Percentiles rank a stretch among this genome's conserved stretches.
Conservation (phyloP, 2,888 invertebrate genomes). For the Parnassius smintheus region DNA sequence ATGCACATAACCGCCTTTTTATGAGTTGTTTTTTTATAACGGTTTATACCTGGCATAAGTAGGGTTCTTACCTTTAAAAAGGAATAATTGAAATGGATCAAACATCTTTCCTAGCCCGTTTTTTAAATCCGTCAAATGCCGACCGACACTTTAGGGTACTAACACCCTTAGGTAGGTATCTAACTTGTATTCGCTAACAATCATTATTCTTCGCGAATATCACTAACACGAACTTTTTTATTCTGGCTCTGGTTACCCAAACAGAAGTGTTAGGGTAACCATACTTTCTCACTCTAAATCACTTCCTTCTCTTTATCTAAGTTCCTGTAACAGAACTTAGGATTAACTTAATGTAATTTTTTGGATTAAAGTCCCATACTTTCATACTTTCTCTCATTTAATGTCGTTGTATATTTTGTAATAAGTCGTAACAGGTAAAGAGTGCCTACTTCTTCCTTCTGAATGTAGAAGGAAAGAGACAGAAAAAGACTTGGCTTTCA, state of each 20-base stretch:
- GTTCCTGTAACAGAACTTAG: no score
- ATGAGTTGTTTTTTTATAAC: background rate
- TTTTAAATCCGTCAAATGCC: conserved; percentile 2
- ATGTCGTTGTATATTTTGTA: no score
- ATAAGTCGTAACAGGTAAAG: no score
- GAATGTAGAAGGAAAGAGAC: no score
- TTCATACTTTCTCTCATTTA: no score
- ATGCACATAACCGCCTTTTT: background rate
- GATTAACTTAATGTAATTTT: no score
- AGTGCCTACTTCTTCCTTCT: no score
- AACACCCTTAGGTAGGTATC: no score
- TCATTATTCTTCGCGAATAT: conserved; percentile 13
- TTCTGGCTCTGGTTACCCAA: conserved; percentile 1
- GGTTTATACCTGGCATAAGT: conserved; percentile 8
- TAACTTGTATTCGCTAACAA: background rate
- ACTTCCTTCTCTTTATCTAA: no score
- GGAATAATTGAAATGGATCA: conserved; percentile 1
- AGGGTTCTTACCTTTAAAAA: conserved; percentile 12
- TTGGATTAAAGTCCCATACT: no score
- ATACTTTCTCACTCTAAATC: background rate
- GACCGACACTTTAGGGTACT: background rate
- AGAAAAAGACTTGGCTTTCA: no score
- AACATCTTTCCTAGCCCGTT: background rate
- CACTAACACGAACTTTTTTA: conserved; percentile 6
- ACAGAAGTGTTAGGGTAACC: conserved; percentile 3